Conservation (phyloP, 2,888 invertebrate species). For the Spodoptera littoralis region DNA sequence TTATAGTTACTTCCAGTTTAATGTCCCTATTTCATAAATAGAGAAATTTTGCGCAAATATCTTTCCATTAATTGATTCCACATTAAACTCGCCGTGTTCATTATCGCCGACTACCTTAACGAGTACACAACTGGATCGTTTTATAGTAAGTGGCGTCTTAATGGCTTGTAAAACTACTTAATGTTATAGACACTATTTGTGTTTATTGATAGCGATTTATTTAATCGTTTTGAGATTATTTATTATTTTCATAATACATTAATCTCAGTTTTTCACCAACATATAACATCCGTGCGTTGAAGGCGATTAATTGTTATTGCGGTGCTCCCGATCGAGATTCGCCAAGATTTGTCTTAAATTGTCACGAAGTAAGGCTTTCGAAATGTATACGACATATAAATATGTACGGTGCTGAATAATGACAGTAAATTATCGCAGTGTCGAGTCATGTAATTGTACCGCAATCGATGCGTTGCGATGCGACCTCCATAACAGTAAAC, state of each 20-base stretch:
- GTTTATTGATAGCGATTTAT: slow-evolving; percentile 45
- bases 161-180: slow-evolving; percentile 34
- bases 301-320: slow-evolving; percentile 61
- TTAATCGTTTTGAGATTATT: slow-evolving; percentile 54
- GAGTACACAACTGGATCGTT: slow-evolving; percentile 22
- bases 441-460: slow-evolving; percentile 75
- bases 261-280: slow-evolving; percentile 51
- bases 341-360: slow-evolving; percentile 52
- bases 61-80: slow-evolving; percentile 38
- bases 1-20: neutral
- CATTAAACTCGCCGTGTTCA: slow-evolving; percentile 34
- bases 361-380: slow-evolving; percentile 58
- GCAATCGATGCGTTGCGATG: slow-evolving; percentile 71
- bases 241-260: slow-evolving; percentile 34
- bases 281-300: slow-evolving; percentile 48
- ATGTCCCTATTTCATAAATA: neutral
- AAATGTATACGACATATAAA: slow-evolving; percentile 66
- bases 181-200: slow-evolving; percentile 28
- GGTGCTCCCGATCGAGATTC: slow-evolving; percentile 56
- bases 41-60: slow-evolving; percentile 21
- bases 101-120: slow-evolving; percentile 24
- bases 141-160: slow-evolving; percentile 32
- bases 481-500: slow-evolving; percentile 70
- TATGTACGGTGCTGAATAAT: slow-evolving; percentile 70
- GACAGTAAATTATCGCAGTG: slow-evolving; percentile 76